phyloP scores from a whole-genome alignment of 2,888 invertebrate genomes.

The Timandra comae region DNA sequence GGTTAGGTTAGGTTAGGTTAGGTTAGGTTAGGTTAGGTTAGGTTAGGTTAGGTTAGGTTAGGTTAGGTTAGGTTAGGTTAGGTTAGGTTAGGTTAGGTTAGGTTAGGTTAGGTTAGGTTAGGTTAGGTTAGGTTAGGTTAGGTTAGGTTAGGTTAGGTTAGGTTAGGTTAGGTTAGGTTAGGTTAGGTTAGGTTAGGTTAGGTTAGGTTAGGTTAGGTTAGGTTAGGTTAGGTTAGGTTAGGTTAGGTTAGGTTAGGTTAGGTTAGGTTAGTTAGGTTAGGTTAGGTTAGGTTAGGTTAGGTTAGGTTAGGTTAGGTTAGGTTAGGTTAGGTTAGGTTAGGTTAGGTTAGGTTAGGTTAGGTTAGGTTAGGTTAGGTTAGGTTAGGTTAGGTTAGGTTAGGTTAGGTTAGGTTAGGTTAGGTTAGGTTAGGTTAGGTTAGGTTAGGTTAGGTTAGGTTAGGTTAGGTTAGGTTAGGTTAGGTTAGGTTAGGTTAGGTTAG shows the following conservation, averaged over 20 bases:
- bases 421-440: conserved; percentile 22
- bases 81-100: conserved; percentile 13
- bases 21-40: conserved; percentile 13
- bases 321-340: background rate
- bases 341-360: conserved; percentile 9
- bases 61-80: conserved; percentile 13
- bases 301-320: conserved; percentile 1
- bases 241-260: background rate
- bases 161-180: conserved; percentile 1
- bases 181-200: background rate
- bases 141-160: conserved; percentile 4
- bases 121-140: conserved; percentile 3
- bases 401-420: conserved; percentile 20
- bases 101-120: conserved; percentile 9
- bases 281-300: background rate
- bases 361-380: conserved; percentile 19
- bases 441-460: conserved; percentile 26
- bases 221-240: background rate
- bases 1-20: conserved; percentile 11
- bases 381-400: conserved; percentile 12
- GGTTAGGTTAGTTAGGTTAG: background rate
- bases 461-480: conserved; percentile 15
- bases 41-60: conserved; percentile 11
- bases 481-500: conserved; percentile 17
- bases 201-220: background rate